Conservation (phyloP, 2,113 vertebrate species). For the Tragelaphus strepsiceros region DNA sequence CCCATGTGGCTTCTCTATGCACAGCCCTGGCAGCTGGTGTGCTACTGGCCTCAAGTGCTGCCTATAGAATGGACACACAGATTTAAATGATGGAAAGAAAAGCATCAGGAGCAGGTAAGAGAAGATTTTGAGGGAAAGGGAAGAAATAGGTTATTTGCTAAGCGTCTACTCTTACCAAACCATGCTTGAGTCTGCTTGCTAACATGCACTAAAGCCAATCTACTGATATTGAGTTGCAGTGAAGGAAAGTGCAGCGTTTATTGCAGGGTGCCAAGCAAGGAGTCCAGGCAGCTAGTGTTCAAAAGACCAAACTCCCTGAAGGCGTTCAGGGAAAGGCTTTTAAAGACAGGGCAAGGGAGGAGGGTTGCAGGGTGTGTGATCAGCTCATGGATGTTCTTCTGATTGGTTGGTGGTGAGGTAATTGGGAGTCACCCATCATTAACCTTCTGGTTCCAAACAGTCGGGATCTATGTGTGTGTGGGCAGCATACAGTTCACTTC, state of each 20-base stretch:
- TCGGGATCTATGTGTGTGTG: background rate
- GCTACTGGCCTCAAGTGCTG: background rate
- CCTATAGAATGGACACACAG: background rate
- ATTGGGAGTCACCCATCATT: background rate
- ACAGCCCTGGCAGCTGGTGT: too few relatives aligned
- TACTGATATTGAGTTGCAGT: background rate
- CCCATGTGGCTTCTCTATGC: background rate
- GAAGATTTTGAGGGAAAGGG: background rate
- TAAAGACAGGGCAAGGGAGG: background rate
- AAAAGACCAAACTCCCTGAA: background rate
- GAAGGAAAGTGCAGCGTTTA: background rate
- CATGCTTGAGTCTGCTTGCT: background rate
- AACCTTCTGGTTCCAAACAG: background rate
- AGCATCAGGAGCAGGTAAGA: background rate
- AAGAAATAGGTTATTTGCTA: background rate
- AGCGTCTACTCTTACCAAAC: background rate
- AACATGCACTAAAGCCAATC: background rate
- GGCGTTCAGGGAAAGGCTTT: background rate
- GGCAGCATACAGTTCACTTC: background rate
- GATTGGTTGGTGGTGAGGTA: background rate
- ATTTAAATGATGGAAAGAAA: background rate
- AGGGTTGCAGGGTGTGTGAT: background rate
- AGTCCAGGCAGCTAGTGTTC: background rate
- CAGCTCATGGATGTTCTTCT: background rate
- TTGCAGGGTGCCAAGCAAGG: background rate